phyloP scores from a whole-genome alignment of 2,888 invertebrate genomes.

The Heliconius aoede region DNA sequence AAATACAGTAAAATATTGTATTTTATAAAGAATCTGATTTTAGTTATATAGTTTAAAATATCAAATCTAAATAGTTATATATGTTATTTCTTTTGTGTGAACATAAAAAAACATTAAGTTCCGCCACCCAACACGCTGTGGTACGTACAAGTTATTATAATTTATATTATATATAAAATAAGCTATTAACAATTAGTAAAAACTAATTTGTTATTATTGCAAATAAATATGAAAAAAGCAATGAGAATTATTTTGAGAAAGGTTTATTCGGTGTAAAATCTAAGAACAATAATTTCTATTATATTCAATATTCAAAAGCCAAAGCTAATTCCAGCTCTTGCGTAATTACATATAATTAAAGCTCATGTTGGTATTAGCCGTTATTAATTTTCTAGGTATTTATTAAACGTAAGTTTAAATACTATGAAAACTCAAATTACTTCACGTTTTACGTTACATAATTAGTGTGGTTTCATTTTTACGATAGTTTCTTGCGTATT shows the following conservation, averaged over 20 bases:
- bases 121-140: background rate
- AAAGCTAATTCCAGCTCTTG: background rate
- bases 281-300: background rate
- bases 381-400: constrained; percentile 20
- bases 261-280: background rate
- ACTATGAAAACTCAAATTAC: constrained; percentile 8
- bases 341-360: constrained; percentile 13
- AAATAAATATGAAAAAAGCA: background rate
- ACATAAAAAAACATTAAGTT: background rate
- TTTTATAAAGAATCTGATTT: background rate
- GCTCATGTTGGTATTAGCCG: background rate
- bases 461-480: constrained; percentile 11
- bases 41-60: background rate
- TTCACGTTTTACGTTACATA: constrained; percentile 24
- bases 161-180: background rate
- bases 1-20: constrained; percentile 39
- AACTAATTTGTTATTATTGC: background rate
- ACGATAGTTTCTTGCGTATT: constrained; percentile 17
- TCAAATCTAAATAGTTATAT: background rate
- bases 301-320: constrained; percentile 3
- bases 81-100: background rate
- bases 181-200: background rate
- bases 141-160: background rate
- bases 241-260: background rate
- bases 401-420: constrained; percentile 4